Conservation (phyloP, 1,140 invertebrate genomes). For the Drosophila pallidifrons region DNA sequence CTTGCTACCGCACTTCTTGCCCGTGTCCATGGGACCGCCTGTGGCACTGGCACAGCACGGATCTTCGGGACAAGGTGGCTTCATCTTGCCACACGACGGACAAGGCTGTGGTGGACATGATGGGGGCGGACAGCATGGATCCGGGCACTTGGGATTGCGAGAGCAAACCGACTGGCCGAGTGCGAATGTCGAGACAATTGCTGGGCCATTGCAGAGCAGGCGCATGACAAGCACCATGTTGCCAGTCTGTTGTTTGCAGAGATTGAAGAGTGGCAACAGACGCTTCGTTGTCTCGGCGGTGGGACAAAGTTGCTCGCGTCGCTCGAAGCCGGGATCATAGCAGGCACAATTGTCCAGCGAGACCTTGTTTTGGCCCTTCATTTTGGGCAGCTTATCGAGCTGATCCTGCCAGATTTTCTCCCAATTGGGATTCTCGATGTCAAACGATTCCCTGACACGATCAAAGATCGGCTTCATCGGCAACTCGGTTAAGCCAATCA, state of each 20-base stretch:
- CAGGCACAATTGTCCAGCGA: conserved; percentile 69
- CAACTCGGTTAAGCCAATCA: conserved; percentile 73
- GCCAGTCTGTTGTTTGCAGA: conserved; percentile 77
- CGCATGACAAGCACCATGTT: conserved; percentile 77
- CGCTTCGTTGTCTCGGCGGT: conserved; percentile 74
- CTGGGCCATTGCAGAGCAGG: conserved; percentile 73
- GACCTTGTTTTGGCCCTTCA: conserved; percentile 55
- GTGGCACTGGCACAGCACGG: conserved; percentile 42
- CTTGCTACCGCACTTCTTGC: conserved; percentile 24
- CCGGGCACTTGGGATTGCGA: conserved; percentile 60
- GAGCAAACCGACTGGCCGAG: conserved; percentile 63
- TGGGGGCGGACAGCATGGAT: conserved; percentile 23
- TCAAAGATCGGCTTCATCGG: conserved; percentile 76
- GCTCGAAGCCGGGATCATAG: conserved; percentile 49
- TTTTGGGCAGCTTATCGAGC: conserved; percentile 48
- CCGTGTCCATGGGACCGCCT: conserved; percentile 50
- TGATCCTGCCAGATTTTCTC: conserved; percentile 45
- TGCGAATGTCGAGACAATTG: conserved; percentile 72
- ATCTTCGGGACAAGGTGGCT: conserved; percentile 21
- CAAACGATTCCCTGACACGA: conserved; percentile 71
- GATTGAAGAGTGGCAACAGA: conserved; percentile 76
- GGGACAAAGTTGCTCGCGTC: conserved; percentile 73
- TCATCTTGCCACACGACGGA: conserved; percentile 23
- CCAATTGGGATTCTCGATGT: conserved; percentile 72
- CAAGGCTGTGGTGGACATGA: conserved; percentile 12